These are phyloP conservation scores for Cyanoderma ruficeps DNA, from an alignment of 2,113 vertebrate genomes.

Conservation along the genomic window DNA sequence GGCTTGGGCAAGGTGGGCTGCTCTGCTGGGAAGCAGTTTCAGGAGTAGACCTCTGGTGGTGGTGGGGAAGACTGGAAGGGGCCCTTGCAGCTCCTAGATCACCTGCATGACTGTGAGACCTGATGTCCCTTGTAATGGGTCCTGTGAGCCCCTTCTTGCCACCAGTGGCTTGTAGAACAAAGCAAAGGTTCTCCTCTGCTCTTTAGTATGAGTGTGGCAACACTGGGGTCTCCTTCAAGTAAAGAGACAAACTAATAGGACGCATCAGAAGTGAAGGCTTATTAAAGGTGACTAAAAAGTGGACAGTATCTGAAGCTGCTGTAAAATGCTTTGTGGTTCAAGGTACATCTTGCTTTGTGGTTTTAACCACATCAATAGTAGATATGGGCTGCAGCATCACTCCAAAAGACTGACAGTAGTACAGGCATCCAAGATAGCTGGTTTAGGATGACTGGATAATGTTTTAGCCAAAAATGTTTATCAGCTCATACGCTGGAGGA, in stretches of 20 bases:
- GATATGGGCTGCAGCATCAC: not conserved
- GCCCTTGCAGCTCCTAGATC: not conserved
- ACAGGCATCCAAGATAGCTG: not conserved
- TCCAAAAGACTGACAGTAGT: not conserved
- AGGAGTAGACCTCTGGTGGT: not conserved
- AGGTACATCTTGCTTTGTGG: not conserved
- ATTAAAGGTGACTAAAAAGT: not conserved
- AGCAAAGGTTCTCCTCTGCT: not conserved
- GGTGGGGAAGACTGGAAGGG: not conserved
- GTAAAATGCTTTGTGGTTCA: not conserved
- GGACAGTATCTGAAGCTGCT: not conserved
- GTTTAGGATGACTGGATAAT: not conserved
- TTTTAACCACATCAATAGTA: not conserved
- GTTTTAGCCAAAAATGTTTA: not conserved
- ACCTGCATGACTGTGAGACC: rapidly evolving
- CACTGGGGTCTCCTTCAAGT: not conserved
- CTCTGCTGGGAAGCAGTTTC: not conserved
- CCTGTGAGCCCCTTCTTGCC: not conserved
- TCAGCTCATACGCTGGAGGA: not conserved
- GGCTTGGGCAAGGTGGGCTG: not conserved
- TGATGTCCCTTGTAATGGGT: not conserved
- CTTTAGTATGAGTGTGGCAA: not conserved
- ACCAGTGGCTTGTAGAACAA: not conserved
- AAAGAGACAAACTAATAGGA: not conserved
- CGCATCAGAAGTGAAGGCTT: not conserved